Conservation (phyloP, 2,113 vertebrate genomes). For the Datnioides undecimradiatus region DNA sequence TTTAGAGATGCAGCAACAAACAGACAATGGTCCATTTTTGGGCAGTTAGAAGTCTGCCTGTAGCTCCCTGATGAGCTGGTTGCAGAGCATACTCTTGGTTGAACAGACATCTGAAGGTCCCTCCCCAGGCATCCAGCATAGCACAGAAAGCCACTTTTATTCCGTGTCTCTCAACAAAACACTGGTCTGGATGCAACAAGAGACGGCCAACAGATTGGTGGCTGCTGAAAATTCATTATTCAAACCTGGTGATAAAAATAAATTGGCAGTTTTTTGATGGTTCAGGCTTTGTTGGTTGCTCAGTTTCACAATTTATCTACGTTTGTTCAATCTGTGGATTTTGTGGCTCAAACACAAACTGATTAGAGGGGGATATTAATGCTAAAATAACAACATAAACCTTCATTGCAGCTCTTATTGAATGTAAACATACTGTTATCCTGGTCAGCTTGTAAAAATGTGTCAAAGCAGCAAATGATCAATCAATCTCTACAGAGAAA, state of each 20-base stretch:
- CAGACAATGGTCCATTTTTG: conserved; percentile 39
- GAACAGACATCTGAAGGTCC: conserved; percentile 53
- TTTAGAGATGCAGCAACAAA: conserved; percentile 16
- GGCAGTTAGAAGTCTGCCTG: conserved; percentile 36
- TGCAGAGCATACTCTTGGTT: conserved; percentile 41
- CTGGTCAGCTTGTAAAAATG: background rate
- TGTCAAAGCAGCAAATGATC: conserved; percentile 1
- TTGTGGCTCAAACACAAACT: background rate
- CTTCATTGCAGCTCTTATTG: background rate
- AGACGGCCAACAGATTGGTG: background rate
- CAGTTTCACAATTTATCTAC: background rate
- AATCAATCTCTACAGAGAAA: conserved; percentile 10
- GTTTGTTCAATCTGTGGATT: background rate
- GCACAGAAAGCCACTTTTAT: conserved; percentile 37
- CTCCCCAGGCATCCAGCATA: conserved; percentile 40
- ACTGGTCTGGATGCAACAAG: conserved; percentile 9
- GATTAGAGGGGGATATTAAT: background rate
- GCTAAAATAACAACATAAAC: background rate
- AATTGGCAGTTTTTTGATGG: conserved; percentile 21
- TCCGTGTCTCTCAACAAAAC: conserved; percentile 31
- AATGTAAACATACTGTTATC: background rate
- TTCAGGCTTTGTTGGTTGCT: background rate
- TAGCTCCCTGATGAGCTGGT: conserved; percentile 51
- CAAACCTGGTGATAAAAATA: conserved; percentile 44
- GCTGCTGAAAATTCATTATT: conserved; percentile 36